Conservation (phyloP, 2,113 vertebrate species). For the Leptosomus discolor region DNA sequence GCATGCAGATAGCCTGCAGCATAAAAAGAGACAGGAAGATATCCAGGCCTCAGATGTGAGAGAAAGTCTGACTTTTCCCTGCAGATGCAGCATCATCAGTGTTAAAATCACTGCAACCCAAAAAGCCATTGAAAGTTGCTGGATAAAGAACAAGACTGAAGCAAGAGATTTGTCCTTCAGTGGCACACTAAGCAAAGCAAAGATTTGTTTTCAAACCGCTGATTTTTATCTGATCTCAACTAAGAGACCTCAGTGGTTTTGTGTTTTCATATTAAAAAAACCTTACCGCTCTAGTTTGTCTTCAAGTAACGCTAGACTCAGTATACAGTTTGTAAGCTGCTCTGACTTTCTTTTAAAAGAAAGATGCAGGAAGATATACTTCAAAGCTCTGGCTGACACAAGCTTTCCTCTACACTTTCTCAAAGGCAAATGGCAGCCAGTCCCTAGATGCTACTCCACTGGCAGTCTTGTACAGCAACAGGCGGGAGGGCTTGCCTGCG, state of each 20-base stretch:
- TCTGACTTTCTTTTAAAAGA: background rate
- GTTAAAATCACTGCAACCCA: background rate
- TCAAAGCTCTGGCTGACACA: background rate
- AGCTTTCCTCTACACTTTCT: background rate
- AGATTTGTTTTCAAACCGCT: background rate
- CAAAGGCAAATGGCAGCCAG: background rate
- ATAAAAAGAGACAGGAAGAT: background rate
- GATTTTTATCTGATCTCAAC: background rate
- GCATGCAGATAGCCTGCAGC: background rate
- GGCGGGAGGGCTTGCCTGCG: background rate
- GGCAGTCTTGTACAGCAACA: background rate
- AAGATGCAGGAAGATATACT: background rate
- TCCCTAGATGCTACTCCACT: background rate
- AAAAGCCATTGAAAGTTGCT: background rate
- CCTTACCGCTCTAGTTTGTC: background rate
- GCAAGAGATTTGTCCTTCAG: background rate
- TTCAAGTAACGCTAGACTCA: background rate
- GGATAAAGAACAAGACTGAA: background rate
- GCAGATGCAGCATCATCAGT: background rate
- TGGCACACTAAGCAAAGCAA: background rate
- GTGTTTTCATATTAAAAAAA: background rate
- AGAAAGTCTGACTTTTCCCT: background rate
- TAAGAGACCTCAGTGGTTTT: background rate
- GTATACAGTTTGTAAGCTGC: background rate
- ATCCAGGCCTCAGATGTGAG: background rate